Evolutionary conservation across 2,888 invertebrate species (phyloP).

Genomic region (Drosophila mayaguana): DNA sequence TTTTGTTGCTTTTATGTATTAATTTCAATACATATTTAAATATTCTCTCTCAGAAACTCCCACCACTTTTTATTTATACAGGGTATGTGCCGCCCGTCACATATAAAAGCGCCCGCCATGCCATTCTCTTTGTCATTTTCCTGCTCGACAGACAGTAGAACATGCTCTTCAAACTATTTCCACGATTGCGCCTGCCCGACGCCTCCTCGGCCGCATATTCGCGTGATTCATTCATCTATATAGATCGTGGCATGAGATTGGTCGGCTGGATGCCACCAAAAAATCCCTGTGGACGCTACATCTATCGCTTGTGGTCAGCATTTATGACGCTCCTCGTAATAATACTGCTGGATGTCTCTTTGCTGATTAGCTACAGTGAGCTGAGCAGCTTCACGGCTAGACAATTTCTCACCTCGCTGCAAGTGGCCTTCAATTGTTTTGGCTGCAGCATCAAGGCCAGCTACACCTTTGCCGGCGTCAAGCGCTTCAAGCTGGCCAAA

Average conservation of each 20-base stretch:
- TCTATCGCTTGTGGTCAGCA: slow-evolving; percentile 34
- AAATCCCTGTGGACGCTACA: background rate
- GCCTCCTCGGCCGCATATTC: slow-evolving; percentile 27
- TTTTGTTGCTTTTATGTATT: too few relatives aligned
- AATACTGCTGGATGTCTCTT: slow-evolving; percentile 30
- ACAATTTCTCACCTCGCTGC: slow-evolving; percentile 66
- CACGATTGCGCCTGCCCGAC: slow-evolving; percentile 22
- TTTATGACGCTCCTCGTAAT: slow-evolving; percentile 9
- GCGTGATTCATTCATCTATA: slow-evolving; percentile 54
- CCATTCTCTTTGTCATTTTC: background rate
- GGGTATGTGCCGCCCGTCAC: background rate
- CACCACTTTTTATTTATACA: background rate
- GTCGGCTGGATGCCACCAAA: slow-evolving; percentile 46
- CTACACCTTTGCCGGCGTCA: slow-evolving; percentile 30
- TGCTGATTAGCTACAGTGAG: slow-evolving; percentile 39
- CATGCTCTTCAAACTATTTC: slow-evolving; percentile 46
- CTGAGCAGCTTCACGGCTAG: slow-evolving; percentile 50
- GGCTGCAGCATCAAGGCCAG: slow-evolving; percentile 44
- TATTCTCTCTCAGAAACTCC: too few relatives aligned
- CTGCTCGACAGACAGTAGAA: background rate
- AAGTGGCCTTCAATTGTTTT: slow-evolving; percentile 39
- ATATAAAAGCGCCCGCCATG: slow-evolving; percentile 30
- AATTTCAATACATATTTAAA: too few relatives aligned
- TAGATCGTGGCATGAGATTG: slow-evolving; percentile 48
- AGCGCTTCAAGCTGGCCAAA: slow-evolving; percentile 41